Conservation (phyloP, 1,140 invertebrate genomes). For the Amphibalanus amphitrite region DNA sequence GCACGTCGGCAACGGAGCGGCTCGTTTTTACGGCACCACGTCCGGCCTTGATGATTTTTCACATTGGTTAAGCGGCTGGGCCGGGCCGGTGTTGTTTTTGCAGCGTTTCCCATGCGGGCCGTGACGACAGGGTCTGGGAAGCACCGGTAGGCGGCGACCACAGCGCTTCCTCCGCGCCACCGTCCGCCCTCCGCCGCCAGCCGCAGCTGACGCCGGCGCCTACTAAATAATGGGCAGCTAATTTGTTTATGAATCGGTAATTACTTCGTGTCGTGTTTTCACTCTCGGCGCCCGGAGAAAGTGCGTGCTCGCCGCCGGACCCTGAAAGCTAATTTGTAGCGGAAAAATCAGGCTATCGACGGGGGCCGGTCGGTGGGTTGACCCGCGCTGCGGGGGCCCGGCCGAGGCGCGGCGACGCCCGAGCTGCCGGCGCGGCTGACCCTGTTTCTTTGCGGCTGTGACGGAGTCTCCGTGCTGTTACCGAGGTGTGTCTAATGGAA, state of each 20-base stretch:
- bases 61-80: neutral
- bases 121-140: neutral
- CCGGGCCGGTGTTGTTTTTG: neutral
- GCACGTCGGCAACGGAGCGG: no score
- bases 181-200: no score
- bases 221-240: neutral
- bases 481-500: neutral
- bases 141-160: neutral
- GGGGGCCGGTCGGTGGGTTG: no score
- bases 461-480: no score
- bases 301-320: neutral
- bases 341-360: neutral
- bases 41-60: neutral
- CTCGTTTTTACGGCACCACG: neutral
- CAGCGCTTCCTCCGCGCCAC: neutral
- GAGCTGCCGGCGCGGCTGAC: neutral
- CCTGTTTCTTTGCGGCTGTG: neutral
- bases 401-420: neutral
- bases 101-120: neutral
- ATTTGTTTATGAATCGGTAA: conserved; percentile 1
- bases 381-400: no score
- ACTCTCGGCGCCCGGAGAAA: neutral
- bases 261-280: neutral
- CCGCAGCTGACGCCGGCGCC: neutral
- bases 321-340: neutral